A percentile compares a stretch with the other conserved stretches of the same genome.
Evolutionary conservation across 1,140 invertebrate genomes (phyloP).

Genomic region (Bombus consobrinus): DNA sequence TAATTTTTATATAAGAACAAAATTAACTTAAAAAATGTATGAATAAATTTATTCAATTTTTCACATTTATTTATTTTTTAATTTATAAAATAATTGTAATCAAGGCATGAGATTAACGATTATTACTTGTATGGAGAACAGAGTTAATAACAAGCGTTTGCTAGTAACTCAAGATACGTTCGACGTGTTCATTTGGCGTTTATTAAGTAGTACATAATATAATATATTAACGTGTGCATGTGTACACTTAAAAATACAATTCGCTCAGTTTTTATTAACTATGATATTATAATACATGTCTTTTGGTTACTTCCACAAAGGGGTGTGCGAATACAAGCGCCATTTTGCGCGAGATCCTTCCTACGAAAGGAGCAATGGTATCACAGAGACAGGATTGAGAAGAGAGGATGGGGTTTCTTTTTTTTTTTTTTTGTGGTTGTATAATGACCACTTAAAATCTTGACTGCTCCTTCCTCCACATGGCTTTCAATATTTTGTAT

Average conservation of each 20-base stretch:
- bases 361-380: constrained; percentile 61
- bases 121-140: constrained; percentile 4
- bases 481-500: constrained; percentile 51
- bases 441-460: constrained; percentile 49
- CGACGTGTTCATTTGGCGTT: constrained; percentile 51
- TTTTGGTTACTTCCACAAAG: constrained; percentile 62
- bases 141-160: neutral
- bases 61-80: constrained; percentile 15
- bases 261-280: constrained; percentile 62
- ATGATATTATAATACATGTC: constrained; percentile 60
- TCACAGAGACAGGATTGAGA: constrained; percentile 63
- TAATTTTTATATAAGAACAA: constrained; percentile 33
- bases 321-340: constrained; percentile 53
- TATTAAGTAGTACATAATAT: constrained; percentile 64
- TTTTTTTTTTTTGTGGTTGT: constrained; percentile 51
- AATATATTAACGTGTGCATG: constrained; percentile 65
- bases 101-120: neutral
- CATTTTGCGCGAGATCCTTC: constrained; percentile 25
- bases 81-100: constrained; percentile 21
- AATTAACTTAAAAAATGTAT: constrained; percentile 1
- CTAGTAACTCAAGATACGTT: constrained; percentile 8
- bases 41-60: constrained; percentile 30
- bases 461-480: constrained; percentile 44
- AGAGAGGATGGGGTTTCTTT: constrained; percentile 53
- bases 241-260: constrained; percentile 70